Evolutionary conservation across 2,113 vertebrate species (phyloP).

Genomic region (Chloebia gouldiae): DNA sequence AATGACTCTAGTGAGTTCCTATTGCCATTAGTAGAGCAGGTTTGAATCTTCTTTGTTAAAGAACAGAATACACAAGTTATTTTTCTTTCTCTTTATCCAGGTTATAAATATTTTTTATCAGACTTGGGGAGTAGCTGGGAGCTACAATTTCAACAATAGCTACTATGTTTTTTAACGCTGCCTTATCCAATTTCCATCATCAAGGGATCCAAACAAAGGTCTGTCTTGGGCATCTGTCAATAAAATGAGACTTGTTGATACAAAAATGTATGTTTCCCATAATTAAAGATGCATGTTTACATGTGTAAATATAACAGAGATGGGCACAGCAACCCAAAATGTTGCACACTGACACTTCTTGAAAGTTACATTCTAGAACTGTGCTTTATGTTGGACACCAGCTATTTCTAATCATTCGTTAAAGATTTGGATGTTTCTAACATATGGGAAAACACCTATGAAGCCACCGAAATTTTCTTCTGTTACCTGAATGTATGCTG

Average conservation of each 20-base stretch:
- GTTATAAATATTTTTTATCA: background rate
- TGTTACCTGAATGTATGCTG: background rate
- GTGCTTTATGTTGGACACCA: background rate
- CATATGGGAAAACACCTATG: fast-evolving
- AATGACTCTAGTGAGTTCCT: background rate
- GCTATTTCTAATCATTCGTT: background rate
- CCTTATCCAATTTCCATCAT: background rate
- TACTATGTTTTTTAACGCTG: background rate
- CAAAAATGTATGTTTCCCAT: background rate
- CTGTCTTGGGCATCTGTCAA: background rate
- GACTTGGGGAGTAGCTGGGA: background rate
- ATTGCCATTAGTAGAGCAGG: background rate
- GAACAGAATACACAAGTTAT: background rate
- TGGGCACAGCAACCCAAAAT: background rate
- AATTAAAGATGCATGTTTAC: background rate
- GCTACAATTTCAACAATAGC: background rate
- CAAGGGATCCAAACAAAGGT: background rate
- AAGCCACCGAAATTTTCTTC: background rate
- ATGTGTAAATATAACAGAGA: background rate
- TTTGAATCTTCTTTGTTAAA: background rate
- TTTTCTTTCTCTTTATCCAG: background rate
- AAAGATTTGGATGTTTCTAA: background rate
- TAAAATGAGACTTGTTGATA: background rate
- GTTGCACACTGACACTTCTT: background rate
- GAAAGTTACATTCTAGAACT: background rate